These are phyloP conservation scores for Helicoverpa armigera DNA, from an alignment of 1,140 invertebrate species.

Conservation along the genomic window DNA sequence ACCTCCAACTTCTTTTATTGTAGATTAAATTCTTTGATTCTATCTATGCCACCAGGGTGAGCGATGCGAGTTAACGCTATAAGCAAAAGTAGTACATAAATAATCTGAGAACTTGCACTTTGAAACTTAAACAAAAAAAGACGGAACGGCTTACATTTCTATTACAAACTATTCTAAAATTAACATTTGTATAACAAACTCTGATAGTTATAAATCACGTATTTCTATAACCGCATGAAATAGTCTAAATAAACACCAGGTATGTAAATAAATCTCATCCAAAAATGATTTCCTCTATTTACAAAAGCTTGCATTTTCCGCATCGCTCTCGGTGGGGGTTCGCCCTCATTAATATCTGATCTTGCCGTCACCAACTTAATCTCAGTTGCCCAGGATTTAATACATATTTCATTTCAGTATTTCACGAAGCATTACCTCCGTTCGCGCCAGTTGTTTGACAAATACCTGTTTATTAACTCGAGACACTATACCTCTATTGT, in stretches of 20 bases:
- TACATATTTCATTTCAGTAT: constrained; percentile 86
- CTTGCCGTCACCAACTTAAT: constrained; percentile 73
- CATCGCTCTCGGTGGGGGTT: constrained; percentile 55
- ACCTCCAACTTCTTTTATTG: constrained; percentile 83
- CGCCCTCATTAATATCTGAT: constrained; percentile 73
- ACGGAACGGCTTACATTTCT: too few relatives aligned
- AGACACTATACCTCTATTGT: neutral
- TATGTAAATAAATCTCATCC: too few relatives aligned
- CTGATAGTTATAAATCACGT: too few relatives aligned
- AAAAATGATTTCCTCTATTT: neutral
- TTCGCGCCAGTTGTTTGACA: constrained; percentile 72
- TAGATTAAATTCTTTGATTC: constrained; percentile 85
- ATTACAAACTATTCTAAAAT: too few relatives aligned
- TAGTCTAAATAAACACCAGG: too few relatives aligned
- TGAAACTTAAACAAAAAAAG: too few relatives aligned
- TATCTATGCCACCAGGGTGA: constrained; percentile 58
- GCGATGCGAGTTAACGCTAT: constrained; percentile 9
- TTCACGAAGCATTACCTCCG: constrained; percentile 75
- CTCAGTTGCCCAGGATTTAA: constrained; percentile 78
- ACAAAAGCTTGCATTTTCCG: neutral
- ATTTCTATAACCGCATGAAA: too few relatives aligned
- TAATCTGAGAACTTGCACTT: too few relatives aligned
- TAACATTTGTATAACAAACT: too few relatives aligned
- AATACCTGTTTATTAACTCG: constrained; percentile 76
- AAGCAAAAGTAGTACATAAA: neutral